A percentile compares a stretch with the other conserved stretches of the same genome.
Conservation (phyloP, 2,888 invertebrate genomes). For the Plagiodera versicolora region DNA sequence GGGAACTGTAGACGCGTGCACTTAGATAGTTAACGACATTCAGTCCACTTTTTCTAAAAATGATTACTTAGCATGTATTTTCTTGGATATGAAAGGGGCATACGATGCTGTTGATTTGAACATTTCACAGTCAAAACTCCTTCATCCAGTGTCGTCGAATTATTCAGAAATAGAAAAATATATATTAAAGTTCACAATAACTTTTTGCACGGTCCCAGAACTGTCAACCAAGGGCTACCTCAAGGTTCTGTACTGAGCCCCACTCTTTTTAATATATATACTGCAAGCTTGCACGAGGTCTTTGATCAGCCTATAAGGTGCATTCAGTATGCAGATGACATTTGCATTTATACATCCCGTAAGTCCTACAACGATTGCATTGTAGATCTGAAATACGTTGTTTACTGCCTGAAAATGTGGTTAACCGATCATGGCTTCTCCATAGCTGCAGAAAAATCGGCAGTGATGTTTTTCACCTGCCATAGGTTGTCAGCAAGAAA, state of each 20-base stretch:
- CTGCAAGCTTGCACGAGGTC: constrained; percentile 1
- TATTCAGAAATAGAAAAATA: too few species aligned
- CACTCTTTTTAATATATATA: background rate
- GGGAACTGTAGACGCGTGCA: too few species aligned
- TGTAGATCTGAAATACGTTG: background rate
- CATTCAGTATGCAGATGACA: constrained; percentile 4
- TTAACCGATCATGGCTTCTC: background rate
- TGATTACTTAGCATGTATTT: too few species aligned
- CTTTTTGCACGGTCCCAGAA: too few species aligned
- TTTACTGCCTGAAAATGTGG: background rate
- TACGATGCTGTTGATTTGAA: constrained; percentile 1
- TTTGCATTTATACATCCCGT: constrained; percentile 5
- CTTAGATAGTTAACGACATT: too few species aligned
- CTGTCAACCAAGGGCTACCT: too few species aligned
- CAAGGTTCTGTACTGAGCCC: too few species aligned
- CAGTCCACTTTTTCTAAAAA: background rate
- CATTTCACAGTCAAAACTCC: background rate
- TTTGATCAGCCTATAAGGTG: background rate
- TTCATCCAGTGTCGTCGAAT: background rate
- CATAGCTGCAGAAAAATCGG: background rate
- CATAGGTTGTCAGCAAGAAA: too few species aligned
- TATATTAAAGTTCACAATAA: too few species aligned
- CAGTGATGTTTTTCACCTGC: background rate
- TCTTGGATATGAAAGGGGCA: constrained; percentile 10
- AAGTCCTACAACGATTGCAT: background rate